phyloP scores from a whole-genome alignment of 2,888 invertebrate species.

The Tiliacea citrago region DNA sequence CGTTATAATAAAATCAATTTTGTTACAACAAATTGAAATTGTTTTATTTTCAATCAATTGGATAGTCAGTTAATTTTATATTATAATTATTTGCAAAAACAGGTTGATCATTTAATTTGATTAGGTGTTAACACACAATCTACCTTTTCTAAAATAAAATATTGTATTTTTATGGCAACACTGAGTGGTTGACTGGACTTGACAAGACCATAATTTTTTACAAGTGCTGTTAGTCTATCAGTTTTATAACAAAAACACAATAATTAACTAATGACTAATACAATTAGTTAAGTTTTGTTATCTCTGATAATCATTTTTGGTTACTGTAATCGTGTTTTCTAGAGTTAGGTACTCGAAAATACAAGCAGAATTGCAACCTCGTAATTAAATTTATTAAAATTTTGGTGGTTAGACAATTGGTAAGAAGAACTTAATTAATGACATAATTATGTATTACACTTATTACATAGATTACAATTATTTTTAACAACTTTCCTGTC shows the following conservation, averaged over 20 bases:
- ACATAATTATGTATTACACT: too few relatives aligned
- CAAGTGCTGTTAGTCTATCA: neutral
- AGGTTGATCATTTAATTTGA: neutral
- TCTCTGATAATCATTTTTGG: conserved; percentile 9
- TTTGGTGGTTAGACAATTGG: too few relatives aligned
- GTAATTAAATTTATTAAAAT: neutral
- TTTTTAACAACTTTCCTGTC: conserved; percentile 2
- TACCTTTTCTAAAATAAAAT: neutral
- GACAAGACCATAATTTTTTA: neutral
- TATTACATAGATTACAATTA: neutral
- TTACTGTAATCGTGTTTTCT: neutral
- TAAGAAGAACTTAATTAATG: too few relatives aligned
- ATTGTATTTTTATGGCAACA: conserved; percentile 25
- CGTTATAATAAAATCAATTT: neutral
- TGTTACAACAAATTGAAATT: too few relatives aligned
- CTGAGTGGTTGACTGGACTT: conserved; percentile 24
- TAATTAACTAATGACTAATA: conserved; percentile 18
- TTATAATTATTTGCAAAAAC: neutral
- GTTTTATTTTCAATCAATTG: neutral
- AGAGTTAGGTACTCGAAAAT: conserved; percentile 1
- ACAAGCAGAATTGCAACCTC: neutral
- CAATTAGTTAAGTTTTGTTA: conserved; percentile 9
- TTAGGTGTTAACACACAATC: neutral
- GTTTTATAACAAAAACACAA: neutral
- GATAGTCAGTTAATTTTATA: neutral